phyloP scores from a whole-genome alignment of 2,888 invertebrate genomes.

The Mayetiola destructor region DNA sequence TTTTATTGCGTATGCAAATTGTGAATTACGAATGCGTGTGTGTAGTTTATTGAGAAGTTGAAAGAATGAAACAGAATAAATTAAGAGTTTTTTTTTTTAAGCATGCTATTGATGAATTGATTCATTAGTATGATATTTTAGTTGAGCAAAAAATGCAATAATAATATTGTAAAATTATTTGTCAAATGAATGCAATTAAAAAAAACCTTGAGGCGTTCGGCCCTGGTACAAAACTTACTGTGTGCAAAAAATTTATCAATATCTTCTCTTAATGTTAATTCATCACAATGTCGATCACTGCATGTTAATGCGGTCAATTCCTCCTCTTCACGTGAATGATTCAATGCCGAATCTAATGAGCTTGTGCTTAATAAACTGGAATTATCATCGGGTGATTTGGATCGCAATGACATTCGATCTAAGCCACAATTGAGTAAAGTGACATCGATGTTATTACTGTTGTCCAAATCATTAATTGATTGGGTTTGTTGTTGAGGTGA shows the following conservation, averaged over 20 bases:
- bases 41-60: neutral
- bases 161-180: too few relatives aligned
- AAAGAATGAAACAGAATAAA: too few relatives aligned
- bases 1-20: neutral
- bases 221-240: slow-evolving; percentile 27
- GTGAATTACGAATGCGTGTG: too few relatives aligned
- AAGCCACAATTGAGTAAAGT: slow-evolving; percentile 49
- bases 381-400: slow-evolving; percentile 57
- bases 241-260: slow-evolving; percentile 26
- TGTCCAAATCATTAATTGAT: slow-evolving; percentile 33
- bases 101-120: too few relatives aligned
- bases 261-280: slow-evolving; percentile 18
- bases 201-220: neutral
- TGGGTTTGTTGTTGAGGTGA: neutral
- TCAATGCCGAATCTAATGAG: slow-evolving; percentile 75
- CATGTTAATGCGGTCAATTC: slow-evolving; percentile 44
- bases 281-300: slow-evolving; percentile 37
- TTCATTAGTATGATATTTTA: too few relatives aligned
- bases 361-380: slow-evolving; percentile 51
- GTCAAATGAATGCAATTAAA: neutral
- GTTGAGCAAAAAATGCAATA: too few relatives aligned
- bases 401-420: slow-evolving; percentile 54
- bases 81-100: too few relatives aligned
- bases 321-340: slow-evolving; percentile 71
- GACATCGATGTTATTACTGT: slow-evolving; percentile 35